These are phyloP conservation scores for Phengaris arion DNA, from an alignment of 2,888 invertebrate species.

Conservation along the genomic window DNA sequence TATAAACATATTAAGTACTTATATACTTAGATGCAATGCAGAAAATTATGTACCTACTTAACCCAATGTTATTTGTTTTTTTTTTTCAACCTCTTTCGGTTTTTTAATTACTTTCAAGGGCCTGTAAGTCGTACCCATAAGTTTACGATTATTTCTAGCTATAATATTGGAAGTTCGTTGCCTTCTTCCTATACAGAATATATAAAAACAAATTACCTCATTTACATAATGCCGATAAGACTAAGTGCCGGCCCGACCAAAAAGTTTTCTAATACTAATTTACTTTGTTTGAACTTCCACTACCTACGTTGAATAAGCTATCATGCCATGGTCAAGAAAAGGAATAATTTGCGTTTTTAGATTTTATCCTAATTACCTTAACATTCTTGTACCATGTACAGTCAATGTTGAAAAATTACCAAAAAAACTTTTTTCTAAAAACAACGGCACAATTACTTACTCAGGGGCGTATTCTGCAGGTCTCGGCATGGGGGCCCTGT, in stretches of 20 bases:
- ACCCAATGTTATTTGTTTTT: too few species aligned
- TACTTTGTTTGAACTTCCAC: neutral
- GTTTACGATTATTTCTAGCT: neutral
- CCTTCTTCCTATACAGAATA: neutral
- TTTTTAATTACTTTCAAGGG: too few species aligned
- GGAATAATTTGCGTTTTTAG: neutral
- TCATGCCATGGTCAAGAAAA: neutral
- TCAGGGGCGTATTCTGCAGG: conserved; percentile 48
- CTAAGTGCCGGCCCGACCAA: neutral
- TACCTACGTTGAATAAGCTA: neutral
- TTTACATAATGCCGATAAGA: conserved; percentile 4
- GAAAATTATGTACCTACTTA: too few species aligned
- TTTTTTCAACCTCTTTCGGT: too few species aligned
- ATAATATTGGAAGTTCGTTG: neutral
- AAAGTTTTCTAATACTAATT: neutral
- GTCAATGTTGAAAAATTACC: too few species aligned
- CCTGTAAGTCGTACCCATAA: neutral
- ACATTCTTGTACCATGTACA: too few species aligned
- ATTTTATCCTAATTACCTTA: too few species aligned
- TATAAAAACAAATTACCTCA: neutral
- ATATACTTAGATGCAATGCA: too few species aligned
- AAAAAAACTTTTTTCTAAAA: too few species aligned
- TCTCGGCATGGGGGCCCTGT: conserved; percentile 70
- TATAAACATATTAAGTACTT: too few species aligned
- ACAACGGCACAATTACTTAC: neutral